Evolutionary conservation across 2,888 invertebrate genomes (phyloP).

Genomic region (Patella caerulea): DNA sequence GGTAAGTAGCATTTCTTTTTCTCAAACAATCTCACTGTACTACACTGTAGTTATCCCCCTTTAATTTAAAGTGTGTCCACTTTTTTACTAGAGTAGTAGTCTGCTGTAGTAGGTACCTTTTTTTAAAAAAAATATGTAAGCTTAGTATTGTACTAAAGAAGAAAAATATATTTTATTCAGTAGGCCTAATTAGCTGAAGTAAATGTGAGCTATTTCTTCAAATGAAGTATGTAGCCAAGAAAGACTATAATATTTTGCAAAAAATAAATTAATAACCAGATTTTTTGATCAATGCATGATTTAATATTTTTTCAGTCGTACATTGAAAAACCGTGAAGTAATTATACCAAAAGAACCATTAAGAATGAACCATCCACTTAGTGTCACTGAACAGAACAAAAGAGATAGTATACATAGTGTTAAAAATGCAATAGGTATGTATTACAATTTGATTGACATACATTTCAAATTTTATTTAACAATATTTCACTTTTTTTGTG

Average conservation of each 20-base stretch:
- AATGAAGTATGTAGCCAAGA: too few relatives aligned
- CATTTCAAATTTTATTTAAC: neutral
- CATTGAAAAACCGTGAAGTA: constrained; percentile 67
- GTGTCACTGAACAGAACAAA: constrained; percentile 52
- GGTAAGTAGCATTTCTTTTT: constrained; percentile 50
- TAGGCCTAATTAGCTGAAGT: too few relatives aligned
- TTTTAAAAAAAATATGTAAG: too few relatives aligned
- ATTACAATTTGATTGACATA: constrained; percentile 2
- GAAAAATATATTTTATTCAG: too few relatives aligned
- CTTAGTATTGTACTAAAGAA: too few relatives aligned
- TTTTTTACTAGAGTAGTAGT: neutral
- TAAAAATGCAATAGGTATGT: constrained; percentile 70
- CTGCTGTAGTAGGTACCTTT: too few relatives aligned
- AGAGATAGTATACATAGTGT: constrained; percentile 67
- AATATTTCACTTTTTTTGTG: neutral
- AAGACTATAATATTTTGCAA: too few relatives aligned
- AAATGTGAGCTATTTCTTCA: too few relatives aligned
- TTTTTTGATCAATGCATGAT: neutral
- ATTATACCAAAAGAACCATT: constrained; percentile 52
- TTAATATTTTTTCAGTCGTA: constrained; percentile 55
- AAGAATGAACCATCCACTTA: constrained; percentile 66
- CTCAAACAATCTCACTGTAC: too few relatives aligned
- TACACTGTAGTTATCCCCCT: neutral
- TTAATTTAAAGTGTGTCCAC: neutral
- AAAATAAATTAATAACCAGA: too few relatives aligned